phyloP scores from a whole-genome alignment of 92 coral and sea anemone genomes.

The Phenganax stokvisi region DNA sequence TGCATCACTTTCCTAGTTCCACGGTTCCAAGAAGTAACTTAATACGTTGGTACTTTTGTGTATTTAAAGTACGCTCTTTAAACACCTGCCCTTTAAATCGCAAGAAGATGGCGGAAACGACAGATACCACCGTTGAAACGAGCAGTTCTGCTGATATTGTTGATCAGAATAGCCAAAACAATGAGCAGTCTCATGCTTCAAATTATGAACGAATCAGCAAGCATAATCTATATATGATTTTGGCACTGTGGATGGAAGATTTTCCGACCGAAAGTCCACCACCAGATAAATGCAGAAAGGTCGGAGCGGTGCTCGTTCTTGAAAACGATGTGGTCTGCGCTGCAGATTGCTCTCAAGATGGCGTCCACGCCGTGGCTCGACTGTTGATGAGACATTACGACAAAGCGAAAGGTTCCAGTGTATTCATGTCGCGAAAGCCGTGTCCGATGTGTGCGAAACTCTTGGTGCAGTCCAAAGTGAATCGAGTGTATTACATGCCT shows the following conservation, averaged over 20 bases:
- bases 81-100: too few relatives aligned
- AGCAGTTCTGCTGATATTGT: too few relatives aligned
- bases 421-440: conserved; percentile 74
- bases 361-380: conserved; percentile 59
- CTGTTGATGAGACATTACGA: conserved; percentile 53
- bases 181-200: neutral
- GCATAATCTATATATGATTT: neutral
- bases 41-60: neutral
- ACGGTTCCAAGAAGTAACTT: too few relatives aligned
- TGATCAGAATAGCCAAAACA: too few relatives aligned
- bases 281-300: conserved; percentile 32
- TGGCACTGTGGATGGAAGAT: conserved; percentile 12
- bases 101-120: too few relatives aligned
- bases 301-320: conserved; percentile 72
- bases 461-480: conserved; percentile 60
- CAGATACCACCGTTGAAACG: too few relatives aligned
- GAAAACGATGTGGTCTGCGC: conserved; percentile 54
- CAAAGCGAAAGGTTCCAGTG: conserved; percentile 50
- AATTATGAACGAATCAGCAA: conserved; percentile 10
- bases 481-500: conserved; percentile 69
- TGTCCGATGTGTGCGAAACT: conserved; percentile 72
- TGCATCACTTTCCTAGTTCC: too few relatives aligned
- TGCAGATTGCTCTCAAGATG: conserved; percentile 64
- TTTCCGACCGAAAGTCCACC: neutral
- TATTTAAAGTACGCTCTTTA: neutral